Evolutionary conservation across 2,113 vertebrate genomes (phyloP), one percentile per base, ranked within the genome.

Genomic region (Toxotes jaculatrix): DNA sequence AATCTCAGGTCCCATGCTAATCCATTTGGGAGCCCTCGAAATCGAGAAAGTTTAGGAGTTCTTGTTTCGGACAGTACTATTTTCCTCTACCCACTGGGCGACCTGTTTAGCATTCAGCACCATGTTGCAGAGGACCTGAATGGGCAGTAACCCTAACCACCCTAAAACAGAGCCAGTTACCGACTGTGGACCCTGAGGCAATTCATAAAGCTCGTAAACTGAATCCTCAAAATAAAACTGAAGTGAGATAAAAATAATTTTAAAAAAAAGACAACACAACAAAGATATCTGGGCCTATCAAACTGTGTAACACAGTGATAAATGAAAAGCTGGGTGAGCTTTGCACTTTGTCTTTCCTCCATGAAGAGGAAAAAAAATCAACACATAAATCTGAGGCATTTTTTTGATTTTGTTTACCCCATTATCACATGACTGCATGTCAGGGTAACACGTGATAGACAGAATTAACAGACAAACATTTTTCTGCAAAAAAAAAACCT

Each of bases 81-180:
- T 60, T 6, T 4, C 14, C 61, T 68, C 27, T n/a, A 71, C 31
- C 51, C 31, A 74, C 57, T 60, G 74, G 47, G 62, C 31, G 16
- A 73, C 36, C 74, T 83, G 69, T 78, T 88, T 87, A 81, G 77
- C 43, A 89, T 85, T 79, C 84, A 88, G 80, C 82, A 87, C 68
- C 85, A 87, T 67, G 80, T 60, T 42, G 75, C 56, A 78, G 69
- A 65, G 34, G 55, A 65, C n/a, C 10, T 86, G 57, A 86, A 23
- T 67, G 75, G 40, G 80, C 43, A 69, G 59, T 59, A 71, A 45
- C 45, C 42, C 9, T 32, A 64, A 71, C 32, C 66, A 17, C 14
- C 51, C n/a, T 72, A 21, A 80, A 72, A 71, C 17, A 34, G 49
- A 27, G 7, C 19, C 31, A 70, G 17, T 3, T 40, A 47, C n/a